Percentiles rank a stretch among this genome's conserved stretches.
These are phyloP conservation scores for Malurus alboscapulatus DNA, from an alignment of 2,113 vertebrate species.

Conservation along the genomic window DNA sequence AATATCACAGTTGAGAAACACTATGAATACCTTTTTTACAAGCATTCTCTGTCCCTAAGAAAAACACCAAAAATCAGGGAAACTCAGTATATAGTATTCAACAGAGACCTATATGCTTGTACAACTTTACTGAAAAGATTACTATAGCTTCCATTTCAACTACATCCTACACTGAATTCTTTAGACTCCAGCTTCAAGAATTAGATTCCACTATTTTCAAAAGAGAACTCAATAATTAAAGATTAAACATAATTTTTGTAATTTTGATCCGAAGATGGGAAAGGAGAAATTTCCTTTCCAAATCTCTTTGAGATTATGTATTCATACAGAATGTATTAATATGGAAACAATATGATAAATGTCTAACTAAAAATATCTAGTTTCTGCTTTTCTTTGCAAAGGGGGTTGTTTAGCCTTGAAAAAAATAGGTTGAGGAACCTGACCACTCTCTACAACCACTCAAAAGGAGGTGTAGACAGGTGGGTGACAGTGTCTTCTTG, in stretches of 20 bases:
- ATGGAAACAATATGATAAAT: not conserved
- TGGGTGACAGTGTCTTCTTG: not conserved
- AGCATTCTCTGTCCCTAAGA: not conserved
- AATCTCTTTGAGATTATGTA: not conserved
- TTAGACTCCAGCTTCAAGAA: not conserved
- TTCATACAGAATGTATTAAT: not conserved
- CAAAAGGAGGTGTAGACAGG: not conserved
- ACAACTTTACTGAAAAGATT: not conserved
- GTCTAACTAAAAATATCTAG: not conserved
- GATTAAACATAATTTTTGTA: not conserved
- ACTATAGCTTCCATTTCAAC: not conserved
- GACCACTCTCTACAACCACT: not conserved
- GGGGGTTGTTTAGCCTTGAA: not conserved
- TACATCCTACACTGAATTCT: not conserved
- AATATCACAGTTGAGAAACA: not conserved
- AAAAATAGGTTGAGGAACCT: not conserved
- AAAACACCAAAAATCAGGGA: not conserved
- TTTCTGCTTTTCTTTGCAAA: not conserved
- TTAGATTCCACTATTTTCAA: not conserved
- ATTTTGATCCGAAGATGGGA: not conserved
- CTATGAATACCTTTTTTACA: not conserved
- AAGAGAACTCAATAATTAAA: not conserved
- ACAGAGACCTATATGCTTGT: not conserved
- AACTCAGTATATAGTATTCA: not conserved
- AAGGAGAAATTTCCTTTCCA: not conserved